These are phyloP conservation scores for Hassar affinis DNA, from an alignment of 2,113 vertebrate species.

Conservation along the genomic window DNA sequence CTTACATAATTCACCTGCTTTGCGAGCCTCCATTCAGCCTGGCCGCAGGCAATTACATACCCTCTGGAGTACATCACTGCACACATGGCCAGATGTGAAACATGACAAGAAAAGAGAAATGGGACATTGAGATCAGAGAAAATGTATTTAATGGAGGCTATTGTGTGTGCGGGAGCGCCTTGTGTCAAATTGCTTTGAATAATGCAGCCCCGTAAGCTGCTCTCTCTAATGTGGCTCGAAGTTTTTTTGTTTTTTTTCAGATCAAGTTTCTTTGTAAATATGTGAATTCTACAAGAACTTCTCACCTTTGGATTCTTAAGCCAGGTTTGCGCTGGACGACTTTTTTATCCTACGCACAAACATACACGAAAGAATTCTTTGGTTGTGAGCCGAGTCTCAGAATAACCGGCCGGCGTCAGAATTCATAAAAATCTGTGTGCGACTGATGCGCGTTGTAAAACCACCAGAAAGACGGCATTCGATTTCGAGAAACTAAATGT, in stretches of 20 bases:
- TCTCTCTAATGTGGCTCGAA: conserved; percentile 14
- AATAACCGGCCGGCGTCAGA: background rate
- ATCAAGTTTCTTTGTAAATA: conserved; percentile 10
- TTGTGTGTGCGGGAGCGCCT: conserved; percentile 46
- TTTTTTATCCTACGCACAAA: background rate
- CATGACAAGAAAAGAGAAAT: conserved; percentile 52
- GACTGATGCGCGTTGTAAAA: background rate
- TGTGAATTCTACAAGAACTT: background rate
- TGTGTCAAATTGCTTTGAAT: conserved; percentile 49
- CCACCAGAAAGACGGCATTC: background rate
- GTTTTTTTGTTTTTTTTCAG: background rate
- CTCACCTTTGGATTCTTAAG: background rate
- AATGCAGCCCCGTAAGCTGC: conserved; percentile 29
- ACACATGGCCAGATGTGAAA: conserved; percentile 58
- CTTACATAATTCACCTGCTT: conserved; percentile 76
- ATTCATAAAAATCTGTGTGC: background rate
- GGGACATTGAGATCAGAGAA: conserved; percentile 53
- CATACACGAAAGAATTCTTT: background rate
- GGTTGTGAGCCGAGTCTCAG: background rate
- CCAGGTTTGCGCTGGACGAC: background rate
- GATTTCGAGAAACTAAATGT: background rate
- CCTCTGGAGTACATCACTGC: conserved; percentile 52
- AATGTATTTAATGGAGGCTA: conserved; percentile 56
- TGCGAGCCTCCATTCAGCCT: conserved; percentile 72
- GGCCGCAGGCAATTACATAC: conserved; percentile 62